These are phyloP conservation scores for Thaumetopoea pityocampa DNA, from an alignment of 1,140 invertebrate genomes.

Conservation along the genomic window DNA sequence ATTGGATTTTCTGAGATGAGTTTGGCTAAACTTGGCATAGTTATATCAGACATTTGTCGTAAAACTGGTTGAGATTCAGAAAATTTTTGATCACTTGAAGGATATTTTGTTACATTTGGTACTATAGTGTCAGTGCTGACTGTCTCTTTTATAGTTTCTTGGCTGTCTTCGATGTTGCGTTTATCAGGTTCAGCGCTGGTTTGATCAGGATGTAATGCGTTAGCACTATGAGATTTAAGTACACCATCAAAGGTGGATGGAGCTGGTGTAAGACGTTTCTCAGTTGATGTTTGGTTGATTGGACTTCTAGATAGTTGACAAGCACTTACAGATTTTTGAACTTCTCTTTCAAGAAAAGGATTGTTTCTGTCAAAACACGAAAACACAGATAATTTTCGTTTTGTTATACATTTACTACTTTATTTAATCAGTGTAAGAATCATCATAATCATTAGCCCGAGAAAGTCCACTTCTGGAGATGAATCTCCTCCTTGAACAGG, in stretches of 20 bases:
- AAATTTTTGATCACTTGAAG: slow-evolving; percentile 11
- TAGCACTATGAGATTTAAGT: slow-evolving; percentile 63
- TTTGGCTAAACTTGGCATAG: slow-evolving; percentile 39
- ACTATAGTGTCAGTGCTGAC: slow-evolving; percentile 59
- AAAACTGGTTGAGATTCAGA: slow-evolving; percentile 29
- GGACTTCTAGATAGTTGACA: slow-evolving; percentile 61
- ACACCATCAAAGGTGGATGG: slow-evolving; percentile 43
- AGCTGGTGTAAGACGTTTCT: slow-evolving; percentile 46
- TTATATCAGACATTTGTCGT: slow-evolving; percentile 47
- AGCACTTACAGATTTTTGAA: slow-evolving; percentile 78
- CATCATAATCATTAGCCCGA: no score
- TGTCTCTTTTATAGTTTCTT: slow-evolving; percentile 36
- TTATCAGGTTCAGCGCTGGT: slow-evolving; percentile 11
- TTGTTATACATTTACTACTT: no score
- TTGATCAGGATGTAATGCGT: slow-evolving; percentile 50
- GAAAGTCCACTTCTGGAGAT: no score
- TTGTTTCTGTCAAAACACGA: slow-evolving; percentile 68
- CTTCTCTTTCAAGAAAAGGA: slow-evolving; percentile 72
- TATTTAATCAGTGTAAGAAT: no score
- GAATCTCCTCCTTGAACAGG: no score
- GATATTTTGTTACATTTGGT: slow-evolving; percentile 30
- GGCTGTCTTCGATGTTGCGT: slow-evolving; percentile 32
- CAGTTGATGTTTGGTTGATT: slow-evolving; percentile 49
- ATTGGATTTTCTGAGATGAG: slow-evolving; percentile 41
- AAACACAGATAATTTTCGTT: neutral